Evolutionary conservation across 1,140 invertebrate species (phyloP), one percentile per base, ranked within the genome.

Genomic region (Drosophila saltans): DNA sequence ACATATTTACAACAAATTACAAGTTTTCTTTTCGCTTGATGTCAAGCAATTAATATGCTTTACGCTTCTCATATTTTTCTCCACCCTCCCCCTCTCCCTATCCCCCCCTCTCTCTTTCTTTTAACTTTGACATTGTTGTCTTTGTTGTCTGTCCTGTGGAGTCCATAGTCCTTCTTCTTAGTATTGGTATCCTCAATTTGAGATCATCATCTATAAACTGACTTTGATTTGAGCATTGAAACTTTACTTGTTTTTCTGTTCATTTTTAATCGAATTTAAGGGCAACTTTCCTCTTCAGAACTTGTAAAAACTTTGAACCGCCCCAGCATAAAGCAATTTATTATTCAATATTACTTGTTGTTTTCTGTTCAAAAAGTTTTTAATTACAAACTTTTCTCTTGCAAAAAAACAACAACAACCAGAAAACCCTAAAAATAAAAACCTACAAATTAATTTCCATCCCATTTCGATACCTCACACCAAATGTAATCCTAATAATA

Each of bases 21-120:
- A 40, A 41, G 45, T 60, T 67, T 30, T 70, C 48, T 69, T 74
- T 52, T 11, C 43, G 36, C 48, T 66, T 56, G 64, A 72, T 72
- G 72, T 68, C 72, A 40, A 72, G 84, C 83, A 86, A 86, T 86
- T 86, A 86, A 86, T 86, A 76, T 77, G 76, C 80, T 80, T 88
- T 86, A 88, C 77, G 83, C 71, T 75, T 80, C 80, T 83, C 76
- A 88, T 83, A 82, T 67, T 77, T 73, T 60, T 36, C 3, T 5
- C 33, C 6, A 16, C 6, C 6, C 33, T 36, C 6, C 6, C 33
- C 3, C 33, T 28, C 10, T 6, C 33, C 6, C 16, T 48, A 7
- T 26, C 45, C 24, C 16, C 24, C 24, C 24, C 45, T 48, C 16
- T 48, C 24, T 48, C 21, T 48, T 8, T 48, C 21, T 48, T 45